Percentiles rank a stretch among this genome's conserved stretches.
phyloP scores from a whole-genome alignment of 2,113 vertebrate species.

The Antidorcas marsupialis region DNA sequence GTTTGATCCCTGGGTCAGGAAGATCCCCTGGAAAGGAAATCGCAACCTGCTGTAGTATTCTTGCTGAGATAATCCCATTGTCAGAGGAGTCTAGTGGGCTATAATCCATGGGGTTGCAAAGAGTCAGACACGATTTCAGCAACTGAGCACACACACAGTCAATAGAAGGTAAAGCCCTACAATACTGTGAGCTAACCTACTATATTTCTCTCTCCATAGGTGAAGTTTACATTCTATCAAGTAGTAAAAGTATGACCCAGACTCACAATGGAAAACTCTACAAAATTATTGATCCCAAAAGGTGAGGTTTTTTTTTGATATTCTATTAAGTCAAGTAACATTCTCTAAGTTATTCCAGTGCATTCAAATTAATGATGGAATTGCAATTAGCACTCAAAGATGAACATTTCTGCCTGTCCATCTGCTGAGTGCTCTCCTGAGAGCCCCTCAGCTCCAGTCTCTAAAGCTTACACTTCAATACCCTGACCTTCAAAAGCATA shows the following conservation, averaged over 20 bases:
- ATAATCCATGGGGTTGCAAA: background rate
- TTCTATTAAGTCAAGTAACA: background rate
- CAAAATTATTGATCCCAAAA: conserved; percentile 97
- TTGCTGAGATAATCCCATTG: background rate
- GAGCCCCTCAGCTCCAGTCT: background rate
- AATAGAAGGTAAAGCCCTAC: background rate
- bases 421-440: no score
- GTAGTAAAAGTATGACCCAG: conserved; percentile 95
- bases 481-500: background rate
- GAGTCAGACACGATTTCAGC: background rate
- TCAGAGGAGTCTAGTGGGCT: background rate
- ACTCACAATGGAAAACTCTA: conserved; percentile 96
- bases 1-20: background rate
- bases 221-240: conserved; percentile 95
- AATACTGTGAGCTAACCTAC: background rate
- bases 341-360: background rate
- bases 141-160: background rate
- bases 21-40: background rate
- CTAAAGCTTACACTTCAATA: background rate
- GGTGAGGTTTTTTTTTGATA: conserved; percentile 79
- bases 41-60: background rate
- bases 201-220: conserved; percentile 81
- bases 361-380: background rate
- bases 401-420: background rate
- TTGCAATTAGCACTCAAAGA: background rate